Evolutionary conservation across 2,113 vertebrate genomes (phyloP).

Genomic region (Spermophilus dauricus): DNA sequence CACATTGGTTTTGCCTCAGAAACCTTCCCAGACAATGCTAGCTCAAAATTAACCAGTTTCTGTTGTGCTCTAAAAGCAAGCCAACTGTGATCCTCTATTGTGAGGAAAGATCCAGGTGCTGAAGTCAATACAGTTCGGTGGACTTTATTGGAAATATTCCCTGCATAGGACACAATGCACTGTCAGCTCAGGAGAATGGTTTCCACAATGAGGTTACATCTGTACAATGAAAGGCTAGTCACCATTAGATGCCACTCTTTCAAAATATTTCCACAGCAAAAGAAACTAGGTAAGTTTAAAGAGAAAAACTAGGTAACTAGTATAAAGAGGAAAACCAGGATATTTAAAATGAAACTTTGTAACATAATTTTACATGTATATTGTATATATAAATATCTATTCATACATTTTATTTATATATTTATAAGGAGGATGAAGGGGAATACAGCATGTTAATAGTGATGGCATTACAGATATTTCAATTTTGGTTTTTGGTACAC

Average conservation of each 20-base stretch:
- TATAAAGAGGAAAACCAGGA: neutral
- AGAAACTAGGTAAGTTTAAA: constrained; percentile 16
- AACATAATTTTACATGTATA: neutral
- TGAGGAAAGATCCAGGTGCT: neutral
- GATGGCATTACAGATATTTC: neutral
- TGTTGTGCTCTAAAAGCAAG: neutral
- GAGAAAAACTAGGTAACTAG: neutral
- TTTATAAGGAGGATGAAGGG: neutral
- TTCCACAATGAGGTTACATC: neutral
- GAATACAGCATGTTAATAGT: neutral
- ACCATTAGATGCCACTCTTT: constrained; percentile 10
- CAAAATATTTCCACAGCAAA: neutral
- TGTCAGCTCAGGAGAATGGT: neutral
- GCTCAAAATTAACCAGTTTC: neutral
- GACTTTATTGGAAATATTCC: neutral
- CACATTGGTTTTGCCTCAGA: neutral
- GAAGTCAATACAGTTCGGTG: neutral
- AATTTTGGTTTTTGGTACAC: neutral
- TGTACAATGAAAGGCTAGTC: neutral
- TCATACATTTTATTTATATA: too few relatives aligned
- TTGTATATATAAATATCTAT: too few relatives aligned
- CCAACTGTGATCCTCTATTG: neutral
- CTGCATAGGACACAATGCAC: neutral
- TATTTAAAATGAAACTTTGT: constrained; percentile 28
- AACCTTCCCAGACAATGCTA: neutral